Evolutionary conservation across 2,797 vertebrate genomes (phyloP), one percentile per base, ranked within the genome.

Genomic region (Anolis apletophallus): DNA sequence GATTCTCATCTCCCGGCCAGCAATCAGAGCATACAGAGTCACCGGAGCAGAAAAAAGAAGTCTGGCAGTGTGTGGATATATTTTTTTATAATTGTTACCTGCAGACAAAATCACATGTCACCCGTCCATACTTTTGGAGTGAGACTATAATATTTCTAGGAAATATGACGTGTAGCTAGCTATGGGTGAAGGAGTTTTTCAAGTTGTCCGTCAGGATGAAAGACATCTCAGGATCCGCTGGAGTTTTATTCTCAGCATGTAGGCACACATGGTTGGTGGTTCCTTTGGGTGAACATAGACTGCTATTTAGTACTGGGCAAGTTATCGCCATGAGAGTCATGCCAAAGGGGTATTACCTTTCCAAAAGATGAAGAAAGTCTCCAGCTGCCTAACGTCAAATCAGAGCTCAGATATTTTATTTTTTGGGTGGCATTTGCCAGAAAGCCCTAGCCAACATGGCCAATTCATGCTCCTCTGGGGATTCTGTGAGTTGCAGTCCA

Each of bases 11-110:
- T 5, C 84, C 69, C 54, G 23, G 0, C 2, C 81, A 87, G 80
- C 87, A 89, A 82, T 89, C 87, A 88, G 89, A 87, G 55, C 80
- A 68, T 21, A 55, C 32, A 50, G 34, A 91, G 74, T 32, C 76
- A 83, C 80, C 54, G 73, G 87, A 88, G 89, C 84, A 90, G 84
- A 88, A 90, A 87, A 64, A 61, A 11, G 23, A 17, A 57, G 61
- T 9, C 54, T 34, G 83, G 2, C 36, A 57, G 88, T 19, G 75
- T 64, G 61, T 40, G 69, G 64, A 82, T 34, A 46, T 46, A 5
- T 46, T 46, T 46, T 71, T 79, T 87, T 86, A 84, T 83, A 88
- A 81, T 86, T 83, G 32, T 91, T 78, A 84, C 86, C 76, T 71
- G 84, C 78, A 73, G 61, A 52, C 55, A 14, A 86, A 89, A 81